Evolutionary conservation across 2,113 vertebrate species (phyloP).

Genomic region (Percopsis transmontana): DNA sequence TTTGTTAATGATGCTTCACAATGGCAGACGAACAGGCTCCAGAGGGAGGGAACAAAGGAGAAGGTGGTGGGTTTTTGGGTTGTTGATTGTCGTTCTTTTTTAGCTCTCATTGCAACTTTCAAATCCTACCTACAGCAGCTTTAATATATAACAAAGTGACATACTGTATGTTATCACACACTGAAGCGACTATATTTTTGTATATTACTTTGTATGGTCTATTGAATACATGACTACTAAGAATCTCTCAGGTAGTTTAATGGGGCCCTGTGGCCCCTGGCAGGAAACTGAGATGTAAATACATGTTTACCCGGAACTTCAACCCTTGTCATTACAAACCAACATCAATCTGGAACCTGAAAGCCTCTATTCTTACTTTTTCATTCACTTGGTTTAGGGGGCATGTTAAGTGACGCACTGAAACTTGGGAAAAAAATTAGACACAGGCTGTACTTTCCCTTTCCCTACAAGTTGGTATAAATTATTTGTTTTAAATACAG

Average conservation of each 20-base stretch:
- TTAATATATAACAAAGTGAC: too few relatives aligned
- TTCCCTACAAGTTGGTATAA: too few relatives aligned
- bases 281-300: conserved; percentile 45
- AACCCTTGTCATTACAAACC: neutral
- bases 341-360: neutral
- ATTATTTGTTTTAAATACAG: neutral
- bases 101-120: too few relatives aligned
- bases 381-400: conserved; percentile 1
- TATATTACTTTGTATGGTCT: neutral
- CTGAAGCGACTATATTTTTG: neutral
- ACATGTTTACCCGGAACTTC: conserved; percentile 22
- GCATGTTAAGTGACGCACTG: conserved; percentile 5
- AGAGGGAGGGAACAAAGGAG: too few relatives aligned
- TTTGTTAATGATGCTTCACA: too few relatives aligned
- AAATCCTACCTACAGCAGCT: too few relatives aligned
- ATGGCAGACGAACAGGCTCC: too few relatives aligned
- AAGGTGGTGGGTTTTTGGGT: too few relatives aligned
- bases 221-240: conserved; percentile 19
- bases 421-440: neutral
- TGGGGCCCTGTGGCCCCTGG: conserved; percentile 11
- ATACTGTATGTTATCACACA: too few relatives aligned
- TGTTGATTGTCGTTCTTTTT: too few relatives aligned
- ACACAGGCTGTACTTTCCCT: neutral
- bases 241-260: conserved; percentile 51
- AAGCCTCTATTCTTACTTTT: neutral